A percentile compares a stretch with the other conserved stretches of the same genome.
Conservation (phyloP, 2,797 vertebrate genomes). For the Antennarius maculatus region DNA sequence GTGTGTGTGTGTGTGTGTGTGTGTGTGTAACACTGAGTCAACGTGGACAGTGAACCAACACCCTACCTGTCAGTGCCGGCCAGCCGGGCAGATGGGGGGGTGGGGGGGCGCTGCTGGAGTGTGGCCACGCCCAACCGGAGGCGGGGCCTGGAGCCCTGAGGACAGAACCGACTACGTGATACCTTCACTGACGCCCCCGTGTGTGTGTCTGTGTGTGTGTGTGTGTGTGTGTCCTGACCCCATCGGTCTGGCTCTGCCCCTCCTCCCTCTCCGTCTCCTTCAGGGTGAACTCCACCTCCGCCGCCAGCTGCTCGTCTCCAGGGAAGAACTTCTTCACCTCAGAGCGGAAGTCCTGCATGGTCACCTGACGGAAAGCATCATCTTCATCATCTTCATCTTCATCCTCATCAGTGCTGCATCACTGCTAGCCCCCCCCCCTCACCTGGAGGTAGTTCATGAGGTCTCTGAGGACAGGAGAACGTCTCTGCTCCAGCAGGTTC, state of each 20-base stretch:
- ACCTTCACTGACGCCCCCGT: too few species aligned
- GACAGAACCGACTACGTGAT: too few species aligned
- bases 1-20: too few species aligned
- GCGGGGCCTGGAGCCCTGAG: too few species aligned
- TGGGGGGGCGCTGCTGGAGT: too few species aligned
- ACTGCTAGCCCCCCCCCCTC: slow-evolving; percentile 18
- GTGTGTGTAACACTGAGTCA: too few species aligned
- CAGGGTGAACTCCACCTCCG: slow-evolving; percentile 92
- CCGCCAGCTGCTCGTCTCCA: slow-evolving; percentile 89
- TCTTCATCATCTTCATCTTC: too few species aligned
- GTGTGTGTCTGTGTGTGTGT: slow-evolving; percentile 42
- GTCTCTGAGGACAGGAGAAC: slow-evolving; percentile 86
- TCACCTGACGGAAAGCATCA: slow-evolving; percentile 63
- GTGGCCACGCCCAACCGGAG: too few species aligned
- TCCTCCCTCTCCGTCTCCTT: slow-evolving; percentile 83
- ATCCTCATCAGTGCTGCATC: background rate
- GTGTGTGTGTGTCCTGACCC: too few species aligned
- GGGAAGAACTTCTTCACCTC: slow-evolving; percentile 92
- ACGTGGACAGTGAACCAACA: too few species aligned
- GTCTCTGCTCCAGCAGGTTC: slow-evolving; percentile 87
- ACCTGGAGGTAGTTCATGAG: slow-evolving; percentile 95
- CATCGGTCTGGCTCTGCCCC: slow-evolving; percentile 53
- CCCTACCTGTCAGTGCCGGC: too few species aligned
- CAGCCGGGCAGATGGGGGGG: too few species aligned
- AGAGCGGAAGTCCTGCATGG: slow-evolving; percentile 90